Evolutionary conservation across 2,888 invertebrate genomes (phyloP), one percentile per base, ranked within the genome.

Genomic region (Pycnomerus fuliginosus): DNA sequence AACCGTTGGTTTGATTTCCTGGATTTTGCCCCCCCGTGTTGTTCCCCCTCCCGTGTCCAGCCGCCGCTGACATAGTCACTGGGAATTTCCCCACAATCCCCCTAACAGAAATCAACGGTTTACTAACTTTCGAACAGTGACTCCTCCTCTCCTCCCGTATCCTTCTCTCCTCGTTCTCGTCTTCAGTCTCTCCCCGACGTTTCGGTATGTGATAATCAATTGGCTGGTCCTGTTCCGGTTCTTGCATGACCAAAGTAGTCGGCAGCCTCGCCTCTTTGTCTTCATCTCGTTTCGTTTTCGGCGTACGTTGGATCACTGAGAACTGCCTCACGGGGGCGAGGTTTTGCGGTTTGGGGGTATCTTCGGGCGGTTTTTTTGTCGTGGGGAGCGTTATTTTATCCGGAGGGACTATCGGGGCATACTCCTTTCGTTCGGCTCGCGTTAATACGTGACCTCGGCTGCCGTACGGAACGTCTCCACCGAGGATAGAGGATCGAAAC

Each of bases 131-230:
- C 8, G 82, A 82, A 62, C 80, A 80, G 63, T 82, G 83, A 44
- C 83, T 80, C 51, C 84, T 73, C 53, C 85, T 77, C 31, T 48
- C 43, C 65, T 85, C 85, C 52, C 83, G 76, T 13, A 81, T 76
- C 65, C 82, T 80, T 57, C 79, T 83, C 73, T 80, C 87, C 48
- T 80, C 82, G 67, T 82, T 81, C 62, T 84, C 84, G 55, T 83
- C 82, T 65, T 82, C 83, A 5, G 75, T 73, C 64, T 83, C 82
- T 3, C 84, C 84, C 47, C 83, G 79, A 61, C 87, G 82, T 69
- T 89, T 90, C 14, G 90, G 90, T 53, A 91, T 87, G 63, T 84
- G 90, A 68, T 91, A 91, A 67, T 91, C 90, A 48, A 91, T 91
- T 0, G 91, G 91, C 60, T 90, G 90, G 48, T 91, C 90, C 60